phyloP scores from a whole-genome alignment of 2,113 vertebrate genomes.

The Cygnus atratus region DNA sequence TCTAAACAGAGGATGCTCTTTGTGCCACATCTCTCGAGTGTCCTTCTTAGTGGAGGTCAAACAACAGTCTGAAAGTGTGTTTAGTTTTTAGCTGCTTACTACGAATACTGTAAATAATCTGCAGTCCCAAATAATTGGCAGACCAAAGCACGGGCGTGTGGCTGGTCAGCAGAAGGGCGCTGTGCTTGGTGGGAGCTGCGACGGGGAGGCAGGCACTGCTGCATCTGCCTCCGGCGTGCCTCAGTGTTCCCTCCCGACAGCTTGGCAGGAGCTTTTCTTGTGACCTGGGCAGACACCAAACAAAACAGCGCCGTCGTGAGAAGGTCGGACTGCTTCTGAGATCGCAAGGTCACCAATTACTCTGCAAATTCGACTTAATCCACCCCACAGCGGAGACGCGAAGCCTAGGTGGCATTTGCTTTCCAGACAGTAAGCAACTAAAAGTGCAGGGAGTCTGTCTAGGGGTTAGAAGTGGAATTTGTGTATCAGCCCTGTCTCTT shows the following conservation, averaged over 20 bases:
- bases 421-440: neutral
- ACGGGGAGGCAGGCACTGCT: neutral
- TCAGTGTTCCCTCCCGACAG: accelerated
- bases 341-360: neutral
- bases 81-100: neutral
- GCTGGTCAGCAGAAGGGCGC: neutral
- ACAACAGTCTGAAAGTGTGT: neutral
- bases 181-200: neutral
- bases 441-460: neutral
- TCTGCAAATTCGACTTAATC: neutral
- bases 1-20: conserved; percentile 12
- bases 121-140: neutral
- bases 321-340: neutral
- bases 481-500: neutral
- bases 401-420: neutral
- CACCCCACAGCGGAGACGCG: neutral
- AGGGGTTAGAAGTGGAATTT: neutral
- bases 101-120: neutral
- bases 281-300: accelerated
- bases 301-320: accelerated
- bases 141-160: neutral
- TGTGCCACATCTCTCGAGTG: neutral
- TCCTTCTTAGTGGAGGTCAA: neutral
- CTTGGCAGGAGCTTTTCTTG: neutral
- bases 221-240: neutral